Evolutionary conservation across 2,113 vertebrate species (phyloP).

Genomic region (Willisornis vidua): DNA sequence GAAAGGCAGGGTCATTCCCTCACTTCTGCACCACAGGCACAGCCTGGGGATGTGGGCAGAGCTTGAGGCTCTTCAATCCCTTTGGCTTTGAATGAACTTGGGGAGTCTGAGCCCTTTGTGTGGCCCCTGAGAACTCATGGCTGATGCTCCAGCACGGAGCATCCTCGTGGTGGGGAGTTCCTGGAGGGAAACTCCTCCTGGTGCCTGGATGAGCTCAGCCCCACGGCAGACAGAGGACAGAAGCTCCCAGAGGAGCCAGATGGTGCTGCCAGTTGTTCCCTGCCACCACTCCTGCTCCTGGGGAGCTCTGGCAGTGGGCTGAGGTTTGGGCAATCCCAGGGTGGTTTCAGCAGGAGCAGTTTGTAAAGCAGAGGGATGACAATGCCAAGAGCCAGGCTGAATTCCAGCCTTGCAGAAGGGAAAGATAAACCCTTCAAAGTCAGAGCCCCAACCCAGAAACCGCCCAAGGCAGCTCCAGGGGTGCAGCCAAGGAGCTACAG

Average conservation of each 20-base stretch:
- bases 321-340: neutral
- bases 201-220: neutral
- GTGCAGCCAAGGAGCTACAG: neutral
- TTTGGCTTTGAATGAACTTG: neutral
- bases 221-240: rapidly evolving
- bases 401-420: neutral
- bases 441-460: neutral
- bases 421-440: neutral
- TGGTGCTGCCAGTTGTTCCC: neutral
- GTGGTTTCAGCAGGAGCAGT: neutral
- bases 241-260: neutral
- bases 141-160: rapidly evolving
- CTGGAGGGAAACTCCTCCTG: rapidly evolving
- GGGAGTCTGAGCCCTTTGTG: neutral
- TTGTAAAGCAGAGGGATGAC: neutral
- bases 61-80: neutral
- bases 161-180: neutral
- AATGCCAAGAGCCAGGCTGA: neutral
- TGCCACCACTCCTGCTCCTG: neutral
- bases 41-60: rapidly evolving
- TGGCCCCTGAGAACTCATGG: neutral
- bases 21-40: rapidly evolving
- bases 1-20: neutral
- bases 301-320: neutral
- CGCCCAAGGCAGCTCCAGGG: neutral